Evolutionary conservation across 2,113 vertebrate species (phyloP).

Genomic region (Pithys albifrons): DNA sequence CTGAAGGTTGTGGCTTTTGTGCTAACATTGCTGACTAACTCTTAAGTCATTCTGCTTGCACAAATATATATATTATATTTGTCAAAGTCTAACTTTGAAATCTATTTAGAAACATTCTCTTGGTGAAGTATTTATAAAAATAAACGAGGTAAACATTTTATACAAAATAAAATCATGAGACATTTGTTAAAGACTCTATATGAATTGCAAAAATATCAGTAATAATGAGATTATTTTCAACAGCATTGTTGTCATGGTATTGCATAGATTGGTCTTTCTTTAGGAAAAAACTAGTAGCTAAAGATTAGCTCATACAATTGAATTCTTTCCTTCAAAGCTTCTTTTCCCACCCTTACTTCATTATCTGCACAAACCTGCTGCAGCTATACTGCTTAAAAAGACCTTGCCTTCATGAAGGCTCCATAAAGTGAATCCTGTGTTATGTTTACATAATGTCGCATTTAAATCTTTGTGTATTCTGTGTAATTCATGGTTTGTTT

Average conservation of each 20-base stretch:
- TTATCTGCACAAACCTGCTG: neutral
- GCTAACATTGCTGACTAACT: neutral
- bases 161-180: neutral
- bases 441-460: neutral
- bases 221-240: neutral
- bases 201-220: neutral
- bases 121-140: neutral
- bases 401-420: neutral
- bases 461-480: neutral
- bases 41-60: neutral
- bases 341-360: neutral
- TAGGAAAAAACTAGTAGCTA: neutral
- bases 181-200: neutral
- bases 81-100: neutral
- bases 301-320: constrained; percentile 6
- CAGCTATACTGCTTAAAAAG: neutral
- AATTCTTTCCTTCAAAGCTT: constrained; percentile 8
- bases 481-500: constrained; percentile 33
- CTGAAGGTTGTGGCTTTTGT: neutral
- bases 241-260: neutral
- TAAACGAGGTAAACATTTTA: neutral
- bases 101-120: neutral
- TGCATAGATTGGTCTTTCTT: neutral
- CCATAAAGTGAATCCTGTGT: constrained; percentile 9
- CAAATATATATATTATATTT: neutral